Base-by-base conservation (phyloP, 2,888 invertebrate species). In the Blastobasis lacticolella region DNA sequence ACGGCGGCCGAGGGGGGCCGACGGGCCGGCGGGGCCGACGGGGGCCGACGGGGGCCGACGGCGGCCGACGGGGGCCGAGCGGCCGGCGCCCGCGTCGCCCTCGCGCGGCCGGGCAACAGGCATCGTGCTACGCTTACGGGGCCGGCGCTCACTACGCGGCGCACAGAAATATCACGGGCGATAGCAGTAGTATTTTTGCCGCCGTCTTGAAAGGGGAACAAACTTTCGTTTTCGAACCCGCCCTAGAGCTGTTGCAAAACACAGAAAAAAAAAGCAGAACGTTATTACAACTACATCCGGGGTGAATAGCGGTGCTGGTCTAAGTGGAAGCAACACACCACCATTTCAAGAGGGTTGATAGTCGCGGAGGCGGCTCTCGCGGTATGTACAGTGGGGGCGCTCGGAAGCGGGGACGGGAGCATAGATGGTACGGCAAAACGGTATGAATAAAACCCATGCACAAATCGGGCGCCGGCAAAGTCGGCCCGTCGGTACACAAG, bases 121-220 rank as follows among this genome's bases (percentile, higher is more conserved):
- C 23, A 23, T 23, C 23, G 23, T 23, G 23, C 46, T 46, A 50
- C 40, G 80, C 88, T 88, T 87, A 87, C 86, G 78, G 81, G 71
- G 61, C 52, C 56, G 55, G 64, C 67, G 61, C 66, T 71, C 69
- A 67, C 82, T 88, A 92, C 81, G 92, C 92, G 81, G 92, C 92
- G 90, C 91, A 92, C 87, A 92, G 91, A 91, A 92, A 92, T 90
- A 92, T 92, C 90, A 92, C 92, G 83, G 92, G 92, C 90, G 92
- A 91, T 89, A 92, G 89, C 87, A 92, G 90, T 84, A 92, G 90
- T 86, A 92, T 90, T 91, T 92, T 92, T 89, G 92, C 90, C 84
- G 92, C 92, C 89, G 91, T 92, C 92, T 92, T 92, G 91, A 92
- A 92, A 90, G 92, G 91, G 86, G 91, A 91, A 90, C 91, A 91